These are phyloP conservation scores for Lasioglossum calceatum DNA, from an alignment of 2,888 invertebrate genomes.

Conservation along the genomic window DNA sequence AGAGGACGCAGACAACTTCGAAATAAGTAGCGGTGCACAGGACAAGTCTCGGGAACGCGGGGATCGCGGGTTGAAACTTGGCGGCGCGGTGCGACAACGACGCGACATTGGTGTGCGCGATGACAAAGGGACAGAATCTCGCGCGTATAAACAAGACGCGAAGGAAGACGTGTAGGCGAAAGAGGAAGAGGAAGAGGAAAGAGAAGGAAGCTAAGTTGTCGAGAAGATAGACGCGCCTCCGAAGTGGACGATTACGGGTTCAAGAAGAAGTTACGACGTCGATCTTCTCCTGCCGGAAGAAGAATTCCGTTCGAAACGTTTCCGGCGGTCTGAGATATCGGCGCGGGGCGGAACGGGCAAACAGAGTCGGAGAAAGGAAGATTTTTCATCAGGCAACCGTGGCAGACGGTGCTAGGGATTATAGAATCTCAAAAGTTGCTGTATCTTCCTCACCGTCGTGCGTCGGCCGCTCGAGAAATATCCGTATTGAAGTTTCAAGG, in stretches of 20 bases:
- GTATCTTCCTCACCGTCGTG: background rate
- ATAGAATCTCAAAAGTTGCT: background rate
- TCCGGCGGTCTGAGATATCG: background rate
- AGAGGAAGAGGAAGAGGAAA: background rate
- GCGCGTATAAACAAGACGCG: slow-evolving; percentile 26
- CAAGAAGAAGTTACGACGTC: background rate
- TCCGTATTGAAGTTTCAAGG: background rate
- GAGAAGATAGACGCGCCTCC: background rate
- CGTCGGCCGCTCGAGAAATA: too few relatives aligned
- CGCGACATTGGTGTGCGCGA: slow-evolving; percentile 3
- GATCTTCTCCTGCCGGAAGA: background rate
- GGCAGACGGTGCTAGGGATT: background rate
- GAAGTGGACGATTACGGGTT: background rate
- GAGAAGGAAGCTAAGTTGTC: background rate
- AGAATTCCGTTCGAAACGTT: background rate
- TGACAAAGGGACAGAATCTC: slow-evolving; percentile 19
- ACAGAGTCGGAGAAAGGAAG: background rate
- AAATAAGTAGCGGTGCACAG: slow-evolving; percentile 42
- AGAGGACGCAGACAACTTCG: slow-evolving; percentile 45
- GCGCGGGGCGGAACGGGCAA: background rate
- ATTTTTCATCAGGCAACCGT: slow-evolving; percentile 4
- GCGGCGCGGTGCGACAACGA: background rate
- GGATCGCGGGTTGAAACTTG: slow-evolving; percentile 47
- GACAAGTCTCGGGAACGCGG: slow-evolving; percentile 45
- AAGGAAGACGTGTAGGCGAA: background rate